Base-by-base conservation (phyloP, 1,140 invertebrate species). In the Eubasilissa regina region DNA sequence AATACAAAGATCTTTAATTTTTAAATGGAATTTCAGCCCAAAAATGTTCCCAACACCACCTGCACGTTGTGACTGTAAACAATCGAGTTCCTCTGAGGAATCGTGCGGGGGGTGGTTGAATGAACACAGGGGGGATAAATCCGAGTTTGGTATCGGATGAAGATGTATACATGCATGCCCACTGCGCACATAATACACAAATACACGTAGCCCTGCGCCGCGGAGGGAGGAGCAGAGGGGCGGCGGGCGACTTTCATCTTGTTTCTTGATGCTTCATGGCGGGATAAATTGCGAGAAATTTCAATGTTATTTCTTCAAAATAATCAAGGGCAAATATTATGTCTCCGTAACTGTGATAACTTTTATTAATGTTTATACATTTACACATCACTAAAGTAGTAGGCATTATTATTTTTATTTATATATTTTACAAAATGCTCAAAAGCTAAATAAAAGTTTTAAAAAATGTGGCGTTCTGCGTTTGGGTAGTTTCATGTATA, bases 231-330 rank as follows among this genome's bases (percentile, higher is more conserved):
- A 13, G 58, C 10, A 21, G 25, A n/a, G 19, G 10, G 21, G 58
- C 58, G 66, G 15, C 66, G 66, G 44, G 9, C 44, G n/a, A 47
- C 47, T 70, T 70, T 70, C 66, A 70, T 70, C 58, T 62, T 56
- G 13, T 12, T 13, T 25, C 17, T 55, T 55, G 51, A 55, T 55
- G 15, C 17, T 13, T n/a, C 12, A 62, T 62, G 15, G n/a, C n/a
- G 25, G n/a, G 44, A 66, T 8, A 43, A 66, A 66, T 48, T 47
- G 45, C 66, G 44, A 45, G 66, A 70, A 48, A 12, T 70, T 47
- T 11, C 45, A 48, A 48, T 70, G 66, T 21, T 17, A 48, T 70
- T 70, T 13, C 13, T 66, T 44, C 13, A 13, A 43, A 66, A 66
- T 44, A 44, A 66, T 66, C 21, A 64, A 35, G 62, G 4, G 25